Evolutionary conservation across 2,113 vertebrate species (phyloP).

Genomic region (Urocitellus parryii): DNA sequence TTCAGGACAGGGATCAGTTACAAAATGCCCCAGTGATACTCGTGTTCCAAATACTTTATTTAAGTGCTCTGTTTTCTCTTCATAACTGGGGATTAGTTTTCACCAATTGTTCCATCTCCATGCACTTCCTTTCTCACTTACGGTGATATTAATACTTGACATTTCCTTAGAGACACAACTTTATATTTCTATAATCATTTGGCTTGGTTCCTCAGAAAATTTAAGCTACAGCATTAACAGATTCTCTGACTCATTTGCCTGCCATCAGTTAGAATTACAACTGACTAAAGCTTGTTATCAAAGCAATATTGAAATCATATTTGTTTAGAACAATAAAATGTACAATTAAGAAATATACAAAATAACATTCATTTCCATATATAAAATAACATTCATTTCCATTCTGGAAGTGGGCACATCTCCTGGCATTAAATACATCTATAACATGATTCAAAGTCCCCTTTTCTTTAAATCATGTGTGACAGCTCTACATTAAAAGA

Average conservation of each 20-base stretch:
- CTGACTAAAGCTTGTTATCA: constrained; percentile 78
- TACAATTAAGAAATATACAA: constrained; percentile 78
- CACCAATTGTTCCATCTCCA: constrained; percentile 66
- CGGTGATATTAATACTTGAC: constrained; percentile 76
- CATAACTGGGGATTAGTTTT: constrained; percentile 51
- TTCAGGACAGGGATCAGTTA: not conserved
- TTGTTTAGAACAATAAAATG: constrained; percentile 79
- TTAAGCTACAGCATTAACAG: constrained; percentile 73
- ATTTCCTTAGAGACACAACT: constrained; percentile 77
- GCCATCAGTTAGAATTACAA: constrained; percentile 79
- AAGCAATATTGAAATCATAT: constrained; percentile 76
- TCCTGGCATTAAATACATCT: constrained; percentile 70
- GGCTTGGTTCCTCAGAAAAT: constrained; percentile 81
- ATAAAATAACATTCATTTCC: constrained; percentile 77
- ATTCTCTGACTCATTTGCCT: constrained; percentile 74
- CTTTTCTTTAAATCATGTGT: constrained; percentile 74
- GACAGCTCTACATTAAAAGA: constrained; percentile 53
- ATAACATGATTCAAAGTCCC: constrained; percentile 67
- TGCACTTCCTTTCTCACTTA: constrained; percentile 74
- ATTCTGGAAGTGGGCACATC: constrained; percentile 78
- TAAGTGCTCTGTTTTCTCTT: constrained; percentile 52
- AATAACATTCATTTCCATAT: constrained; percentile 76
- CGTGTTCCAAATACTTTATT: not conserved
- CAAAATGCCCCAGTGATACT: not conserved
- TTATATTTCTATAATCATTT: constrained; percentile 75